A percentile compares a stretch with the other conserved stretches of the same genome.
Evolutionary conservation across 1,140 invertebrate species (phyloP).

Genomic region (Spodoptera litura): DNA sequence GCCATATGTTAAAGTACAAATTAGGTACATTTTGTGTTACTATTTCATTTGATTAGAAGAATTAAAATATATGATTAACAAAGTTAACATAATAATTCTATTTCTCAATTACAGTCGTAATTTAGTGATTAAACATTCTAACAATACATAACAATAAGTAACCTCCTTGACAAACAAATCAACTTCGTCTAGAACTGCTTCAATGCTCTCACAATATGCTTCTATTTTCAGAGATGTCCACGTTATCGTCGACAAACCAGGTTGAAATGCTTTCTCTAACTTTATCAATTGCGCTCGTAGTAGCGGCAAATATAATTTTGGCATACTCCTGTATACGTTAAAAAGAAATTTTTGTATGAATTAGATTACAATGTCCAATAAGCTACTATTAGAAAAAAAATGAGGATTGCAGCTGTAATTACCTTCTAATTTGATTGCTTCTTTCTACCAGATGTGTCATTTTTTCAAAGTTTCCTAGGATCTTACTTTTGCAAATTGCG

Average conservation of each 20-base stretch:
- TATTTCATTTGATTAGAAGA: too few species aligned
- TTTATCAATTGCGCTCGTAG: constrained; percentile 90
- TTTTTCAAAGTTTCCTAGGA: constrained; percentile 87
- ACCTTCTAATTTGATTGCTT: constrained; percentile 85
- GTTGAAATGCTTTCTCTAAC: constrained; percentile 90
- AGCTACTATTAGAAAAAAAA: background rate
- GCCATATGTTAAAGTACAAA: too few species aligned
- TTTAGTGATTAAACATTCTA: too few species aligned
- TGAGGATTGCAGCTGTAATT: background rate
- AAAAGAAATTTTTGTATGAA: background rate
- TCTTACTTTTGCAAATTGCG: constrained; percentile 89
- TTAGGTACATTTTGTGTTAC: too few species aligned
- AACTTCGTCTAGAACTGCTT: constrained; percentile 87
- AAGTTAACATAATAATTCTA: too few species aligned
- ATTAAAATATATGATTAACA: too few species aligned
- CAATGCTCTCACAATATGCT: constrained; percentile 88
- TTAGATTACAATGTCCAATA: background rate
- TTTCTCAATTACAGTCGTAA: too few species aligned
- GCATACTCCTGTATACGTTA: constrained; percentile 81
- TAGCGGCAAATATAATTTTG: constrained; percentile 89
- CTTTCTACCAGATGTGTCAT: constrained; percentile 87
- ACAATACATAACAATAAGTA: constrained; percentile 8
- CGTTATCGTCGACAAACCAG: constrained; percentile 91
- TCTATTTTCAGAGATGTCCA: constrained; percentile 93
- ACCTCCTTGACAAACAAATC: constrained; percentile 90